Percentiles rank a stretch among this genome's conserved stretches.
phyloP scores from a whole-genome alignment of 2,797 vertebrate genomes.

The Coracias cyanogaster region DNA sequence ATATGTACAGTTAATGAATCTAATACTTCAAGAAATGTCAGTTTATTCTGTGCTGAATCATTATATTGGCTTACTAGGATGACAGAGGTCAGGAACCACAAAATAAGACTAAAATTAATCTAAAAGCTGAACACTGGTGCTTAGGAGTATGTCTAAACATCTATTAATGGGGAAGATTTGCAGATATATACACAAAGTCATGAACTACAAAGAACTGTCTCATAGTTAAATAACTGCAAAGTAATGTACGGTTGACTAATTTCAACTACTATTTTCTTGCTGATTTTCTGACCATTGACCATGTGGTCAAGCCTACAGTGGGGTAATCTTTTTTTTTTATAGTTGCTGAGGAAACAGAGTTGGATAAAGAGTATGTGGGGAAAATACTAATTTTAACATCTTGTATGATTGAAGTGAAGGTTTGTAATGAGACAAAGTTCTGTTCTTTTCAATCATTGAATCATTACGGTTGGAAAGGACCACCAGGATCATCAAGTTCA shows the following conservation, averaged over 20 bases:
- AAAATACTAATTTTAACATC: not conserved
- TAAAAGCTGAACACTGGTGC: not conserved
- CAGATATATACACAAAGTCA: not conserved
- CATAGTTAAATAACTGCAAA: not conserved
- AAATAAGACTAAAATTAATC: not conserved
- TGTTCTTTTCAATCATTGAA: not conserved
- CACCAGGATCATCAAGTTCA: too few species aligned
- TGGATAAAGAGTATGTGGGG: not conserved
- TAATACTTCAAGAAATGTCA: not conserved
- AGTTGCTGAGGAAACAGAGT: not conserved
- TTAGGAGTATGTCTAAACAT: not conserved
- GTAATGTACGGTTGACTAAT: not conserved
- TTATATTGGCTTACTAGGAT: not conserved
- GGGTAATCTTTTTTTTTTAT: not conserved
- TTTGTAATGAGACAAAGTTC: not conserved
- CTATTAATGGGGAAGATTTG: not conserved
- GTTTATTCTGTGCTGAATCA: not conserved
- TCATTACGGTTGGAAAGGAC: too few species aligned
- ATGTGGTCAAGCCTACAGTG: not conserved
- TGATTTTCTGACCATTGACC: not conserved
- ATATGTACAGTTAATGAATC: not conserved
- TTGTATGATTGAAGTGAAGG: not conserved
- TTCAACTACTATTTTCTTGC: not conserved
- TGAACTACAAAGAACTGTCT: not conserved
- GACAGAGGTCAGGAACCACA: not conserved